A percentile compares a stretch with the other conserved stretches of the same genome.
These are phyloP conservation scores for Vanessa tameamea DNA, from an alignment of 1,140 invertebrate genomes.

Conservation along the genomic window DNA sequence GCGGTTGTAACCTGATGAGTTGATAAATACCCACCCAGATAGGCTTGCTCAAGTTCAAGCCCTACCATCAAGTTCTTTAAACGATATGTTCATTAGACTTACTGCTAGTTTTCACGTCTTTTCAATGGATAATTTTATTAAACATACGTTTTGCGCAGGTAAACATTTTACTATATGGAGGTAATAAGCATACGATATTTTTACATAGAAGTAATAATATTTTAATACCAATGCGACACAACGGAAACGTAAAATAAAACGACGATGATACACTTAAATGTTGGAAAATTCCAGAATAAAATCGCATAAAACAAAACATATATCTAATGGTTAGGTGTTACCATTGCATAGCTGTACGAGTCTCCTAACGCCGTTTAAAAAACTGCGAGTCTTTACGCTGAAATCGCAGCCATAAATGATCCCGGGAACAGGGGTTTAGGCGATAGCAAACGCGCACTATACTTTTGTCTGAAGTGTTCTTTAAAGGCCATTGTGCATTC, in stretches of 20 bases:
- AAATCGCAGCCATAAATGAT: slow-evolving; percentile 45
- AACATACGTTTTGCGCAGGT: too few relatives aligned
- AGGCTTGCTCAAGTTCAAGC: too few relatives aligned
- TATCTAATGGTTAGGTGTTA: slow-evolving; percentile 26
- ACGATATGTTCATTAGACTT: too few relatives aligned
- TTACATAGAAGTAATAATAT: background rate
- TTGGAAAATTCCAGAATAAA: slow-evolving; percentile 6
- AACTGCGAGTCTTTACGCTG: slow-evolving; percentile 42
- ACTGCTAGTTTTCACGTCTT: too few relatives aligned
- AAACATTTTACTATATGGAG: too few relatives aligned
- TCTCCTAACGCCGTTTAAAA: slow-evolving; percentile 48
- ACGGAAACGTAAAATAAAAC: background rate
- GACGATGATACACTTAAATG: too few relatives aligned
- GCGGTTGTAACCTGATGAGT: too few relatives aligned
- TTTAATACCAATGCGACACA: background rate
- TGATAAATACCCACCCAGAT: too few relatives aligned
- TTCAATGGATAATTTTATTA: too few relatives aligned
- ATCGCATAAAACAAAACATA: slow-evolving; percentile 19
- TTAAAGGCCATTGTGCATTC: slow-evolving; percentile 33
- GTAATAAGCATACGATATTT: background rate
- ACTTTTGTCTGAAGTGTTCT: slow-evolving; percentile 35
- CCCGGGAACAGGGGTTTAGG: slow-evolving; percentile 39
- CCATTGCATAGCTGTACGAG: slow-evolving; percentile 34
- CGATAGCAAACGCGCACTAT: slow-evolving; percentile 31
- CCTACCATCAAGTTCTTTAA: too few relatives aligned